A percentile compares a stretch with the other conserved stretches of the same genome.
These are phyloP conservation scores for Eupeodes corollae DNA, from an alignment of 1,140 invertebrate genomes.

Conservation along the genomic window DNA sequence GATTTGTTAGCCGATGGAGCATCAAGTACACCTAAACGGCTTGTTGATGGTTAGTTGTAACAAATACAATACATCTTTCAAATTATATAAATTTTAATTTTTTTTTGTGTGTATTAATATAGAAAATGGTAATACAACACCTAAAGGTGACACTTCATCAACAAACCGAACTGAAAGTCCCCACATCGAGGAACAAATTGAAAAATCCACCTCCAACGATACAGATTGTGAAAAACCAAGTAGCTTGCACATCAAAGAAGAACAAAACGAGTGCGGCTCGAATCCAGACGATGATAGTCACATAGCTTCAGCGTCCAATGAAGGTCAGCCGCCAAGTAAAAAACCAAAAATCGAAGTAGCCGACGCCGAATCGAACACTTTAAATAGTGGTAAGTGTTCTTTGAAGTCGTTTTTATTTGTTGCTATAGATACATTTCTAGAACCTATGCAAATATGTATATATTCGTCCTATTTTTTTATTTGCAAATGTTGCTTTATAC, in stretches of 20 bases:
- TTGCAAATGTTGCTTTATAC: no score
- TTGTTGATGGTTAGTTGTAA: conserved; percentile 41
- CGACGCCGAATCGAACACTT: conserved; percentile 78
- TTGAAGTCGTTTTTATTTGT: neutral
- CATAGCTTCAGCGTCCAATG: conserved; percentile 2
- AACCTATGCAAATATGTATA: no score
- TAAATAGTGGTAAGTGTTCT: conserved; percentile 67
- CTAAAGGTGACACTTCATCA: conserved; percentile 17
- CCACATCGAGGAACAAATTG: conserved; percentile 4
- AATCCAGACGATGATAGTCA: neutral
- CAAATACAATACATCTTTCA: neutral
- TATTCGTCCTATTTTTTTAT: no score
- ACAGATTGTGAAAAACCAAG: conserved; percentile 12
- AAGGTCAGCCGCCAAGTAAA: conserved; percentile 42
- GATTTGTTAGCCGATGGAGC: conserved; percentile 53
- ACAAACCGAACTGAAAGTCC: conserved; percentile 10
- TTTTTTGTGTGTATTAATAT: neutral
- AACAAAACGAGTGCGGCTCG: conserved; percentile 29
- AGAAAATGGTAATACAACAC: conserved; percentile 37
- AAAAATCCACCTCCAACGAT: conserved; percentile 1
- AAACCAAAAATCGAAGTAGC: conserved; percentile 67
- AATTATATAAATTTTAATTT: neutral
- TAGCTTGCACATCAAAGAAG: conserved; percentile 53
- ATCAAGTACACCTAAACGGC: conserved; percentile 57
- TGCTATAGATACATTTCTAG: neutral